phyloP scores from a whole-genome alignment of 2,113 vertebrate species.

The Crypturellus undulatus region DNA sequence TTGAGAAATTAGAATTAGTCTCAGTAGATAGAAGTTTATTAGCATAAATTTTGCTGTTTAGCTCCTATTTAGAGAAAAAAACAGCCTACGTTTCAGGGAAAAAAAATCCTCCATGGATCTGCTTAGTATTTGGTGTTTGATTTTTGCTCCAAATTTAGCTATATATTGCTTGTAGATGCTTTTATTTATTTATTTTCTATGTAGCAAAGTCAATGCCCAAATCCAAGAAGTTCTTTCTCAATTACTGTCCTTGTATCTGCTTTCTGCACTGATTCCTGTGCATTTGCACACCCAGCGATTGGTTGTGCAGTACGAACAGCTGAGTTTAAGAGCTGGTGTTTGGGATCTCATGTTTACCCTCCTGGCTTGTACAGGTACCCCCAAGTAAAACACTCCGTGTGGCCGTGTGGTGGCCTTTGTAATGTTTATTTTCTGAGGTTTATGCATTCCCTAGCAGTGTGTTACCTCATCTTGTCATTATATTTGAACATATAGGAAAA shows the following conservation, averaged over 20 bases:
- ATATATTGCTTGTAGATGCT: background rate
- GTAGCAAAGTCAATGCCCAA: background rate
- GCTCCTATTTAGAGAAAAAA: background rate
- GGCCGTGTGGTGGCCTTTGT: background rate
- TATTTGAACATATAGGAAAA: background rate
- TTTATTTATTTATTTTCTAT: background rate
- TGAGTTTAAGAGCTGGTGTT: background rate
- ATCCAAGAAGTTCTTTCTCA: background rate
- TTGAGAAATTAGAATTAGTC: background rate
- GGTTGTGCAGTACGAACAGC: background rate
- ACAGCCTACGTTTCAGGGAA: background rate
- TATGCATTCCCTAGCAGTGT: slow-evolving; percentile 22
- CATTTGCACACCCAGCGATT: slow-evolving; percentile 29
- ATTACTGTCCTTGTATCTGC: background rate
- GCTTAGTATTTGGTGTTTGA: background rate
- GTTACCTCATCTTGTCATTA: slow-evolving; percentile 36
- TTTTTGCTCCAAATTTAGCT: background rate
- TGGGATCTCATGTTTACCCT: background rate
- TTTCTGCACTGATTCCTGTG: background rate
- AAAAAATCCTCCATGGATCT: background rate
- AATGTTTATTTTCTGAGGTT: background rate
- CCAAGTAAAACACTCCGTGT: fast-evolving
- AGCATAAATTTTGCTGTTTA: background rate
- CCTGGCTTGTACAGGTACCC: background rate
- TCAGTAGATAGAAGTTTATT: background rate